A percentile compares a stretch with the other conserved stretches of the same genome.
phyloP scores from a whole-genome alignment of 1,140 invertebrate genomes.

The Himalopsyche phryganea region DNA sequence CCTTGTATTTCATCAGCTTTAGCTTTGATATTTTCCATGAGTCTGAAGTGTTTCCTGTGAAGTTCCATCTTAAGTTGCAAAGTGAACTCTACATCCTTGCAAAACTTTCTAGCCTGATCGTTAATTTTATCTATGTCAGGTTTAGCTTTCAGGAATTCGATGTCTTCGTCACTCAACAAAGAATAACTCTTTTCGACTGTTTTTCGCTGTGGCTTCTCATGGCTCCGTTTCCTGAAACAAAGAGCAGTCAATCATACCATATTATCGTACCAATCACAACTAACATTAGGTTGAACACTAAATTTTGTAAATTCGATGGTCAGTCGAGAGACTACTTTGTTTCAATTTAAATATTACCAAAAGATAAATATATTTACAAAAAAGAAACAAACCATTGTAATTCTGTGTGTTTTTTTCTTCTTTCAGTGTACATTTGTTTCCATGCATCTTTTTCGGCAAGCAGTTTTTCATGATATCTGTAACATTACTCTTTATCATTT shows the following conservation, averaged over 20 bases:
- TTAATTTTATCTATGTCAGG: slow-evolving; percentile 9
- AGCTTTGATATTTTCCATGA: neutral
- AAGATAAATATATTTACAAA: too few species aligned
- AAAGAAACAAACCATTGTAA: slow-evolving; percentile 13
- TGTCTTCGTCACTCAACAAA: slow-evolving; percentile 1
- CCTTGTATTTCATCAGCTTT: neutral
- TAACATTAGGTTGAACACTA: too few species aligned
- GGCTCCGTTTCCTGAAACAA: slow-evolving; percentile 9
- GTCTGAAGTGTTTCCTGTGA: neutral
- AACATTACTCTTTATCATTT: too few species aligned
- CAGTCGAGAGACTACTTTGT: too few species aligned
- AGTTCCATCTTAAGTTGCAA: neutral
- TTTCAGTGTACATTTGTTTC: slow-evolving; percentile 15
- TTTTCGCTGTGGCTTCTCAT: neutral
- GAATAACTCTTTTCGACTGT: neutral
- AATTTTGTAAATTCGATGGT: too few species aligned
- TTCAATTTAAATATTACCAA: too few species aligned
- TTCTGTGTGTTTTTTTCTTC: neutral
- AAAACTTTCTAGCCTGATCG: slow-evolving; percentile 1
- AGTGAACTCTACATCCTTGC: slow-evolving; percentile 10
- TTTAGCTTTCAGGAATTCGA: slow-evolving; percentile 6
- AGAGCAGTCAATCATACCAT: slow-evolving; percentile 3
- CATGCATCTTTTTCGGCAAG: slow-evolving; percentile 8
- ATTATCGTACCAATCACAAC: too few species aligned
- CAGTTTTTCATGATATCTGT: slow-evolving; percentile 8